Conservation (phyloP, 2,113 vertebrate species). For the Cyanocitta stelleri region DNA sequence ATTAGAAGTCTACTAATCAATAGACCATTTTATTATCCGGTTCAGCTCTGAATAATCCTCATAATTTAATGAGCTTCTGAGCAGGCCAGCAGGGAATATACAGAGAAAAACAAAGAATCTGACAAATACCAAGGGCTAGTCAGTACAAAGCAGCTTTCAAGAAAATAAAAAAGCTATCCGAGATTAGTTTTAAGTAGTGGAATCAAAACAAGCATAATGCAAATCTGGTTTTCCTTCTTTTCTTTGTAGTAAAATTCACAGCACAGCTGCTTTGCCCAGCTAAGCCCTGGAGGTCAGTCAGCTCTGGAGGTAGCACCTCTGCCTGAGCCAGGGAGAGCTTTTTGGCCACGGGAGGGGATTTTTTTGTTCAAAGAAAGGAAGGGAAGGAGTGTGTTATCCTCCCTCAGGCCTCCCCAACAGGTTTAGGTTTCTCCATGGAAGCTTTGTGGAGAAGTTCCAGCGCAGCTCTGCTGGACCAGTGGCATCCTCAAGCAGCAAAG, state of each 20-base stretch:
- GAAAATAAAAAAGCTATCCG: background rate
- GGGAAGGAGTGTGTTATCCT: accelerated
- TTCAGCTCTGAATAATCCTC: slow-evolving; percentile 41
- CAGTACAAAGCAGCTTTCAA: slow-evolving; percentile 18
- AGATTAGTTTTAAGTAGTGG: slow-evolving; percentile 28
- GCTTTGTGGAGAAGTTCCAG: background rate
- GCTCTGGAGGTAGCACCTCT: background rate
- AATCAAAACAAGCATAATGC: background rate
- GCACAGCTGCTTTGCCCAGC: background rate
- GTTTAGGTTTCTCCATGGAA: background rate
- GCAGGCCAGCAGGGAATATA: slow-evolving; percentile 13
- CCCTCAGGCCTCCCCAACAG: background rate
- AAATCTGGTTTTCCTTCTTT: background rate
- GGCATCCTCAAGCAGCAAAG: background rate
- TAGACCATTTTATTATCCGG: slow-evolving; percentile 51
- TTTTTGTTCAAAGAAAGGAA: background rate
- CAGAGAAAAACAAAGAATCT: background rate
- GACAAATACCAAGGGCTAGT: background rate
- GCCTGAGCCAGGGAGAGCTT: background rate
- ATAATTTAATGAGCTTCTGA: slow-evolving; percentile 29
- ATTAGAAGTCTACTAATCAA: slow-evolving; percentile 60
- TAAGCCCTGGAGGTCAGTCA: background rate
- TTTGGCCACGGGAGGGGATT: background rate
- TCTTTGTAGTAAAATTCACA: background rate
- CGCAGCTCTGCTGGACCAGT: background rate